A percentile compares a stretch with the other conserved stretches of the same genome.
Conservation (phyloP, 2,797 vertebrate species). For the Thunnus albacares region DNA sequence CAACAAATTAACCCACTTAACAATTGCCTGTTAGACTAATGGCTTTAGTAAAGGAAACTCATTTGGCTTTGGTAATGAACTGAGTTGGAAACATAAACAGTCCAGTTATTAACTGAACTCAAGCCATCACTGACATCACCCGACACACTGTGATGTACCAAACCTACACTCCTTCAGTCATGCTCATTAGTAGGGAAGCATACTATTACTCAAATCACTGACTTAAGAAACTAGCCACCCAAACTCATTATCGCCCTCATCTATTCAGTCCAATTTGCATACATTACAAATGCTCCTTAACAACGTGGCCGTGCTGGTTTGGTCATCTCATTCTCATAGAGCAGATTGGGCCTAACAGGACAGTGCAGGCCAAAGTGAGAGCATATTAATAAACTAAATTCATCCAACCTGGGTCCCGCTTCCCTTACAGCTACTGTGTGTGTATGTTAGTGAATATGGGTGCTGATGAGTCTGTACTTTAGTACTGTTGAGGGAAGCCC, state of each 20-base stretch:
- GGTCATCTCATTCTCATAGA: slow-evolving; percentile 63
- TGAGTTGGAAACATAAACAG: slow-evolving; percentile 83
- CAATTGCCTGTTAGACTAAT: slow-evolving; percentile 79
- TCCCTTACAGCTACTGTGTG: slow-evolving; percentile 42
- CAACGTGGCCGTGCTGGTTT: slow-evolving; percentile 60
- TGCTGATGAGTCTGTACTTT: slow-evolving; percentile 79
- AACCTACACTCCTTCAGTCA: slow-evolving; percentile 61
- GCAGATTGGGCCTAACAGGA: slow-evolving; percentile 76
- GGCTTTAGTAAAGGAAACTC: slow-evolving; percentile 80
- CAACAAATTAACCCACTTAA: slow-evolving; percentile 85
- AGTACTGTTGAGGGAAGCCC: slow-evolving; percentile 85
- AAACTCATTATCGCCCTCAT: slow-evolving; percentile 76
- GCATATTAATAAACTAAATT: slow-evolving; percentile 63
- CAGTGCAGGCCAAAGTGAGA: slow-evolving; percentile 55
- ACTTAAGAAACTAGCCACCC: slow-evolving; percentile 78
- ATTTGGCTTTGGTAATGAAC: slow-evolving; percentile 85
- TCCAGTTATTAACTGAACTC: slow-evolving; percentile 82
- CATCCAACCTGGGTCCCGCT: slow-evolving; percentile 61
- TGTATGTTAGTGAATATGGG: slow-evolving; percentile 66
- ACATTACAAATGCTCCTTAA: slow-evolving; percentile 70
- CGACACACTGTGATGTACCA: slow-evolving; percentile 62
- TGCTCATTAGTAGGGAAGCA: slow-evolving; percentile 73
- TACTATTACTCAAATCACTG: slow-evolving; percentile 81
- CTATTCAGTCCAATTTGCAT: slow-evolving; percentile 79
- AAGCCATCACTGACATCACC: slow-evolving; percentile 67